Evolutionary conservation across 2,797 vertebrate species (phyloP), one percentile per base, ranked within the genome.

Genomic region (Syngnathus acus): DNA sequence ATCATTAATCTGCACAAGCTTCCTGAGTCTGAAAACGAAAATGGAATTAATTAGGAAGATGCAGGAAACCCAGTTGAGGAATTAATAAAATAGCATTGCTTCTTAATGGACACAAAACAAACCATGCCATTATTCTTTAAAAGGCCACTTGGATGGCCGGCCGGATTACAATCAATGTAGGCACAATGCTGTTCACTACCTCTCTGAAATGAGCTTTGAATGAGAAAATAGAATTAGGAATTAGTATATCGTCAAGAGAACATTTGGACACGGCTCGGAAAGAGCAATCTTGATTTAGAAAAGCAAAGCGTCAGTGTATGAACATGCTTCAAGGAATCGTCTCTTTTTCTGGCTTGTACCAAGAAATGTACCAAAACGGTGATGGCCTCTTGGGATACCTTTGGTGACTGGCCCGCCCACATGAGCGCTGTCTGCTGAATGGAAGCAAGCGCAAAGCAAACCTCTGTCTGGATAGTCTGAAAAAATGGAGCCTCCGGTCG

Each of bases 41-140:
- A 93, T 92, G 86, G 89, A 92, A 94, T 94, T 93, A 95, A 93
- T 92, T 89, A 92, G 80, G 83, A 73, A 82, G 86, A 90, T 85
- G 79, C 82, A 91, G 90, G 89, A 94, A 93, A 92, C 69, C 84
- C 91, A 92, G 87, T 83, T 90, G 75, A 89, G 82, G 89, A 94
- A 95, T 93, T 94, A 93, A 93, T 90, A 94, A 93, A 90, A 83
- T 66, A 69, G 84, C 75, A 78, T 91, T 93, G 60, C 76, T 82
- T 79, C 88, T 91, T 93, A 93, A 92, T 91, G 85, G 88, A 88
- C 79, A 87, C 84, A 85, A 85, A 92, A 91, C 80, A 92, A 93
- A 92, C 89, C 84, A 89, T 72, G 64, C 72, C 69, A 91, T 91
- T 92, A 91, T 77, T 83, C 79, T 76, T 85, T 74, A 85, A 88